phyloP scores from a whole-genome alignment of 1,140 invertebrate genomes.

The Arion vulgaris region DNA sequence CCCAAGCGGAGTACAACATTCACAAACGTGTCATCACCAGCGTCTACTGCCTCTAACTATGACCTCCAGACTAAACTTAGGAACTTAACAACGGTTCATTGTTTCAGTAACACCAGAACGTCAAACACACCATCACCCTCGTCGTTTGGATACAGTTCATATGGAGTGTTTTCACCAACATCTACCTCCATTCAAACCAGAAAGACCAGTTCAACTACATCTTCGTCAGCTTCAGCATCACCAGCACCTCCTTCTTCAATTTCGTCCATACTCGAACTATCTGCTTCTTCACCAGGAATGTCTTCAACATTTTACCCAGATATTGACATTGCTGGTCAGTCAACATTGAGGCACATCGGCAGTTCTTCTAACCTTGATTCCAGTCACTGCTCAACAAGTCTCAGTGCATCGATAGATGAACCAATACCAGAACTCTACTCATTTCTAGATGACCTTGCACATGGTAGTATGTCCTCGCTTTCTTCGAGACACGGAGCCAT shows the following conservation, averaged over 20 bases:
- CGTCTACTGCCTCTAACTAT: background rate
- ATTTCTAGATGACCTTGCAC: slow-evolving; percentile 38
- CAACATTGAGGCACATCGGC: background rate
- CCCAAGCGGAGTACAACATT: background rate
- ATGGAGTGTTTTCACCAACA: background rate
- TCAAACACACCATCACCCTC: slow-evolving; percentile 21
- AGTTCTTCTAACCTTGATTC: background rate
- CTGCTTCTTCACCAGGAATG: background rate
- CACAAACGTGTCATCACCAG: background rate
- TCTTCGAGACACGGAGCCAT: slow-evolving; percentile 27
- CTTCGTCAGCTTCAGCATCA: slow-evolving; percentile 8
- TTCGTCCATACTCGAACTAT: slow-evolving; percentile 11
- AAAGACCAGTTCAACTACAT: background rate
- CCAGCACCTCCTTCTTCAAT: slow-evolving; percentile 4
- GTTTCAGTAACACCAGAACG: slow-evolving; percentile 13
- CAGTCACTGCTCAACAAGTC: slow-evolving; percentile 14
- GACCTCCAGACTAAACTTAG: background rate
- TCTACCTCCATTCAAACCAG: background rate
- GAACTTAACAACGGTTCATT: slow-evolving; percentile 16
- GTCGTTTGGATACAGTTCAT: background rate
- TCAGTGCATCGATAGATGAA: slow-evolving; percentile 35
- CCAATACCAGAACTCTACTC: slow-evolving; percentile 42
- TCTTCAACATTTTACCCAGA: background rate
- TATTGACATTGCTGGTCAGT: background rate
- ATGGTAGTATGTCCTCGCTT: background rate